Base-by-base conservation (phyloP, 2,113 vertebrate species). In the Dipodomys ordii region DNA sequence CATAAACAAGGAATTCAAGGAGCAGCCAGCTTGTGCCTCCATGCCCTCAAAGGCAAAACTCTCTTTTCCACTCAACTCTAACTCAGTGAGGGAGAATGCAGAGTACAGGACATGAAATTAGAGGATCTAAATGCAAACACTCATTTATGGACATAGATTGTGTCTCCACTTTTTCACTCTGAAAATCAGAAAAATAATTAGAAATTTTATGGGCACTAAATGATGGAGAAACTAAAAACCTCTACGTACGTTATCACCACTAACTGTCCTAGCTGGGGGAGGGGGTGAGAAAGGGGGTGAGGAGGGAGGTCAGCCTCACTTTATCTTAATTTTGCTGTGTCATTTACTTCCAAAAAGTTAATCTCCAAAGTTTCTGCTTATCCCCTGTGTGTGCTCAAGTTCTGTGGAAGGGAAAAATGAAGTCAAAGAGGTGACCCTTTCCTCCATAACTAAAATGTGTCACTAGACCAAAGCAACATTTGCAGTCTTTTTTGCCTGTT, bases 21-120 rank as follows among this genome's bases (percentile, higher is more conserved):
- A 92, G 74, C 25, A 84, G 81, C 35, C 92, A 93, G 62, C 28
- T 32, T 83, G 49, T 25, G 25, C 28, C 39, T 92, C 89, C 46
- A n/a, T 65, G 39, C 60, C 68, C 90, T 95, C 91, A 92, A 78
- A 92, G 73, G 57, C 72, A 94, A 94, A 74, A n/a, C 64, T 11
- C 46, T 44, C 79, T 79, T 83, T 68, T 73, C 65, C 68, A 28
- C 69, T 90, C 39, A 83, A 93, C 79, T 91, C 18, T 53, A 81
- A 73, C 68, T 57, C 57, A 4, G 22, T 73, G 78, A 5, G 28
- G 19, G 46, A n/a, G 72, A 7, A 1, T 57, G 1, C 4, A 49
- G 89, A 71, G 76, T 3, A 79, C 27, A 76, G 22, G 49, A 65
- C 39, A 10, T 87, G 7, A 57, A 65, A 65, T 74, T 69, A 6